Evolutionary conservation across 2,888 invertebrate genomes (phyloP), one percentile per base, ranked within the genome.

Genomic region (Isoperla grammatica): DNA sequence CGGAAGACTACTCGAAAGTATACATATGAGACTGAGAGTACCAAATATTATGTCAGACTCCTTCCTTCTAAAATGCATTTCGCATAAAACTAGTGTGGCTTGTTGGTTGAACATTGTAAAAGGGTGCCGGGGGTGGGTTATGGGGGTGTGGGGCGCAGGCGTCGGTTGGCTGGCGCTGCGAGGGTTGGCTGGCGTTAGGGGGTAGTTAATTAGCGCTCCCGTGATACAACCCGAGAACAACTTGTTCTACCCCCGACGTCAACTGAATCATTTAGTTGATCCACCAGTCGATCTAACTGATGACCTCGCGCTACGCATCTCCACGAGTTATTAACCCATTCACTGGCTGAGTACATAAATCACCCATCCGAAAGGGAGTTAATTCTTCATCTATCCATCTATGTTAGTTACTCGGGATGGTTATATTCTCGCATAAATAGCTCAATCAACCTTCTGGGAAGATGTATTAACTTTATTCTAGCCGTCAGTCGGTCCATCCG

Each of bases 341-440:
- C 20, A 46, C 46, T 17, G 20, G 46, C 39, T 11, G 15, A 4
- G 8, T 11, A n/a, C 39, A 39, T 53, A 37, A 53, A 53, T 53
- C 53, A 53, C 11, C 37, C 17, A 22, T 12, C 20, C 12, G 46
- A 17, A 46, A 46, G 20, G 29, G 29, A 15, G 35, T 53, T 39
- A 53, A 37, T 53, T 53, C 53, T 39, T 53, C 53, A 29, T 39
- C 17, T 53, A 53, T 53, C 4, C 29, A 29, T 29, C 29, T 8
- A 6, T n/a, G n/a, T n/a, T n/a, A n/a, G 29, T 4, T 29, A 29
- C 29, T 53, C n/a, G 53, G 39, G 37, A 53, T 53, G 53, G 39
- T 53, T 37, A 53, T 53, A 37, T 39, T 37, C n/a, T 17, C 37
- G 19, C 39, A 37, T 53, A 53, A 53, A 53, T 53, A 53, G 53